phyloP scores from a whole-genome alignment of 2,888 invertebrate genomes.

The Machimus rusticus region DNA sequence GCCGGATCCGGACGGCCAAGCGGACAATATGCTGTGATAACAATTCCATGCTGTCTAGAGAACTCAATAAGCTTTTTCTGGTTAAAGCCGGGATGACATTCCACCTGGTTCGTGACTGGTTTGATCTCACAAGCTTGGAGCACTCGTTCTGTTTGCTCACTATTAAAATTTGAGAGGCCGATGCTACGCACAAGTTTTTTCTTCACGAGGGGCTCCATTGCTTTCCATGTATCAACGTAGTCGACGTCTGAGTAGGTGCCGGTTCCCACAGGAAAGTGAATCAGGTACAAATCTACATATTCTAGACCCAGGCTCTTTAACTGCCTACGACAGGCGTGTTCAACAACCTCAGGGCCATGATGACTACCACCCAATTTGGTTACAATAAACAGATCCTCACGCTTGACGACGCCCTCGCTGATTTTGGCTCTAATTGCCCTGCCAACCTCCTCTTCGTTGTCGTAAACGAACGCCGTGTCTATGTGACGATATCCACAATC shows the following conservation, averaged over 20 bases:
- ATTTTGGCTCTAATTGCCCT: slow-evolving; percentile 62
- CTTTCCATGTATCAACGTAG: slow-evolving; percentile 59
- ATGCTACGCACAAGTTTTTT: slow-evolving; percentile 56
- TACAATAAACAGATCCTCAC: slow-evolving; percentile 61
- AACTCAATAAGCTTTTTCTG: slow-evolving; percentile 69
- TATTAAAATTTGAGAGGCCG: slow-evolving; percentile 60
- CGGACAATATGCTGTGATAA: slow-evolving; percentile 76
- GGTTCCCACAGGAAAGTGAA: slow-evolving; percentile 84
- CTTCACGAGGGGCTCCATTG: slow-evolving; percentile 60
- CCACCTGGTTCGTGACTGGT: slow-evolving; percentile 60
- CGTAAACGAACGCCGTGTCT: slow-evolving; percentile 65
- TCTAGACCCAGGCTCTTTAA: slow-evolving; percentile 71
- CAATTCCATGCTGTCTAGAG: slow-evolving; percentile 70
- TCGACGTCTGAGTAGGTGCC: slow-evolving; percentile 58
- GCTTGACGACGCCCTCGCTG: slow-evolving; percentile 58
- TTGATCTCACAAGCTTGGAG: slow-evolving; percentile 57
- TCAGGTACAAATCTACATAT: slow-evolving; percentile 81
- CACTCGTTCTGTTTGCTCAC: slow-evolving; percentile 57
- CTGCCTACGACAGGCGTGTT: slow-evolving; percentile 69
- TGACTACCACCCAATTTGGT: slow-evolving; percentile 60
- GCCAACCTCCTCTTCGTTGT: slow-evolving; percentile 63
- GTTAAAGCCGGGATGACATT: slow-evolving; percentile 61
- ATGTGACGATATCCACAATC: slow-evolving; percentile 66
- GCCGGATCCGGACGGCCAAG: slow-evolving; percentile 71
- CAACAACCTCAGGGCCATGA: slow-evolving; percentile 74